These are phyloP conservation scores for Hedychridium roseum DNA, from an alignment of 2,888 invertebrate species.

Conservation along the genomic window DNA sequence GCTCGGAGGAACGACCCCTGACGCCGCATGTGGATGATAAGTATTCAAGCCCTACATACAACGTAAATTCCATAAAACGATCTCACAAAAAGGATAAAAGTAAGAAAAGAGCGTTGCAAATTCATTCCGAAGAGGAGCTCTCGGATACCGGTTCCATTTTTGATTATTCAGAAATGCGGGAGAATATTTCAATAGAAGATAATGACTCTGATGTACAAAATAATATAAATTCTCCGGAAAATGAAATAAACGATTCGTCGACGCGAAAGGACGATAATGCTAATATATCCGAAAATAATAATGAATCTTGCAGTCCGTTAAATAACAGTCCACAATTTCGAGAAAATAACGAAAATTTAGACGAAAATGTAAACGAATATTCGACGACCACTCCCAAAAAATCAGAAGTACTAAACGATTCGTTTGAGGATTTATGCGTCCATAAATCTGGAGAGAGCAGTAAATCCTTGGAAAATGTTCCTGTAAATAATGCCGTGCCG, in stretches of 20 bases:
- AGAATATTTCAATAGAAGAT: conserved; percentile 1
- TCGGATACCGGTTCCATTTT: conserved; percentile 41
- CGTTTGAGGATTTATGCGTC: too few relatives aligned
- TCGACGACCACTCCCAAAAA: too few relatives aligned
- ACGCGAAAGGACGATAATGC: too few relatives aligned
- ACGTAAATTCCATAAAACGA: conserved; percentile 31
- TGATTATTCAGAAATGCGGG: conserved; percentile 14
- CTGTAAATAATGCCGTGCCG: conserved; percentile 1
- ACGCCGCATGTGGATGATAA: conserved; percentile 29
- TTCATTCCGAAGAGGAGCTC: conserved; percentile 38
- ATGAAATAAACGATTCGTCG: too few relatives aligned
- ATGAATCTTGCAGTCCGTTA: neutral
- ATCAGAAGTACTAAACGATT: too few relatives aligned
- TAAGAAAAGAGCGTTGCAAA: conserved; percentile 20
- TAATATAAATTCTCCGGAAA: neutral
- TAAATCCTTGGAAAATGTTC: neutral
- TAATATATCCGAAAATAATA: too few relatives aligned
- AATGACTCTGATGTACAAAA: neutral
- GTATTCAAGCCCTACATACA: conserved; percentile 32
- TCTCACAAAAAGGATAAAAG: conserved; percentile 38
- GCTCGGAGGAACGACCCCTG: conserved; percentile 28
- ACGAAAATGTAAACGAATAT: neutral
- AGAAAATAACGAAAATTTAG: neutral
- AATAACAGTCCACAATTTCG: neutral
- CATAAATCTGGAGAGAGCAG: too few relatives aligned